These are phyloP conservation scores for Gonocerus acuteangulatus DNA, from an alignment of 2,888 invertebrate genomes.

Conservation along the genomic window DNA sequence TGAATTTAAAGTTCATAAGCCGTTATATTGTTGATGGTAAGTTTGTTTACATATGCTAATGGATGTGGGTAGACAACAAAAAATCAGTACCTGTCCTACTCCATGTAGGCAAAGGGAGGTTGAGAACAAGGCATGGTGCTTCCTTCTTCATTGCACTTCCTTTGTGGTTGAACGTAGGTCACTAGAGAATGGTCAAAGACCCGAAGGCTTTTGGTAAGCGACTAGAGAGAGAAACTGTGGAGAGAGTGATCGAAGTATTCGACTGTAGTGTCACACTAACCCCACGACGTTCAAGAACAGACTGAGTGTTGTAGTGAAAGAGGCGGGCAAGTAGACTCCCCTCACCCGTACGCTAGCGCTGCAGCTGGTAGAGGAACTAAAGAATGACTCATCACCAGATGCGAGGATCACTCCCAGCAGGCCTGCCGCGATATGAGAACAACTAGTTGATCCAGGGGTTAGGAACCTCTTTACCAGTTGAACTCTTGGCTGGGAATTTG, in stretches of 20 bases:
- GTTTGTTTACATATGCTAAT: conserved; percentile 24
- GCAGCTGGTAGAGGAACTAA: too few relatives aligned
- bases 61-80: background rate
- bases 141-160: conserved; percentile 40
- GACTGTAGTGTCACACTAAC: background rate
- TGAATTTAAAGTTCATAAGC: too few relatives aligned
- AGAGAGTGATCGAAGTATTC: too few relatives aligned
- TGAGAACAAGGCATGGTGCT: conserved; percentile 38
- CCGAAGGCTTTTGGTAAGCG: too few relatives aligned
- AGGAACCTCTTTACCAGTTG: too few relatives aligned
- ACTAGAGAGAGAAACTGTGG: too few relatives aligned
- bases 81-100: conserved; percentile 38
- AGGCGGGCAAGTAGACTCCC: background rate
- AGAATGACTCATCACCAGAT: too few relatives aligned
- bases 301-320: background rate
- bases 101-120: conserved; percentile 39
- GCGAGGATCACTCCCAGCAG: too few relatives aligned
- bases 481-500: too few relatives aligned
- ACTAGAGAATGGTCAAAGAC: background rate
- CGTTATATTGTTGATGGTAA: too few relatives aligned
- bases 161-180: background rate
- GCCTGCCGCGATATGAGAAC: too few relatives aligned
- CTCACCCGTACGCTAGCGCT: background rate
- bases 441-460: too few relatives aligned
- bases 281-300: background rate